A percentile compares a stretch with the other conserved stretches of the same genome.
These are phyloP conservation scores for Scophthalmus maximus DNA, from an alignment of 2,113 vertebrate species.

Conservation along the genomic window DNA sequence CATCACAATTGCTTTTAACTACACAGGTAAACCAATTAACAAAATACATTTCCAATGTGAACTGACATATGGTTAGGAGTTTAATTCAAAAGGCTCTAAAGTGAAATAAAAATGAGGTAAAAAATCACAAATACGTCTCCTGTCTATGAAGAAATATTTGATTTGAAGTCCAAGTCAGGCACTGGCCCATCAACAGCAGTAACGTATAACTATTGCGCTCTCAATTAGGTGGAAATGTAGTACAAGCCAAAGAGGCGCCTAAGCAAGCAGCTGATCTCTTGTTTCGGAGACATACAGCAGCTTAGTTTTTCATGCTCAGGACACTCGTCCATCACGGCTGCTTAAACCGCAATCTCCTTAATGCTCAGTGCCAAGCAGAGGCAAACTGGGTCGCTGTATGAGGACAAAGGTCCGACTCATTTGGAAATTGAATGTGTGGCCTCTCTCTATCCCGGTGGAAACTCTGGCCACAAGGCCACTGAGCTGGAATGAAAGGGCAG, in stretches of 20 bases:
- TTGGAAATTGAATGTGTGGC: slow-evolving; percentile 40
- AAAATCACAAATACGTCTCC: not conserved
- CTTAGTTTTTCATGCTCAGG: slow-evolving; percentile 60
- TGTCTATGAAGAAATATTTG: not conserved
- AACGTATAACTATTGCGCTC: not conserved
- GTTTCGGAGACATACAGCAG: slow-evolving; percentile 61
- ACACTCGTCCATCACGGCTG: slow-evolving; percentile 54
- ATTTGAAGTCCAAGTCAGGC: not conserved
- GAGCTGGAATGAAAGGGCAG: slow-evolving; percentile 28
- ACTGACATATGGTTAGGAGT: not conserved
- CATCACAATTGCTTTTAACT: too few relatives aligned
- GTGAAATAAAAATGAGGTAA: too few relatives aligned
- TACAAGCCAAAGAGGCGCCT: slow-evolving; percentile 36
- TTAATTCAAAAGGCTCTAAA: not conserved
- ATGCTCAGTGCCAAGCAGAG: slow-evolving; percentile 29
- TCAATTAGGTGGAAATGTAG: slow-evolving; percentile 25
- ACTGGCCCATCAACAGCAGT: not conserved
- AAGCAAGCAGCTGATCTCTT: slow-evolving; percentile 51
- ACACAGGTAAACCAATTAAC: not conserved
- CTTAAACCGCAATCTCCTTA: slow-evolving; percentile 66
- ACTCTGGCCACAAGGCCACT: not conserved
- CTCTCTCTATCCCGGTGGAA: not conserved
- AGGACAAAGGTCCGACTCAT: slow-evolving; percentile 51
- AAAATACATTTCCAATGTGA: not conserved
- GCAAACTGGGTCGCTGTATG: not conserved